Base-by-base conservation (phyloP, 2,113 vertebrate species). In the Paraplagusia blochii region DNA sequence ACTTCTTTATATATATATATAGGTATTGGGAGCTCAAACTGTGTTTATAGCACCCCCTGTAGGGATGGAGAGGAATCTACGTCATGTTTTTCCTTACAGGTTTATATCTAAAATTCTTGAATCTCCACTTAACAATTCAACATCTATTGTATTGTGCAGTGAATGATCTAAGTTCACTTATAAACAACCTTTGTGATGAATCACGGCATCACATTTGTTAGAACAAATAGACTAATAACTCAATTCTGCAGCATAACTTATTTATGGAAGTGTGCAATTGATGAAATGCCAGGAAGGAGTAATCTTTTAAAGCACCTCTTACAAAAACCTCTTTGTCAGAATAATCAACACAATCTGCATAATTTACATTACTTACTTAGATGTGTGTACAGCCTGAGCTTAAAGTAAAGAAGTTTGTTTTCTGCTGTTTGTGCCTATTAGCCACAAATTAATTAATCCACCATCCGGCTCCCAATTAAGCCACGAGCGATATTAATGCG, bases 361-460 rank as follows among this genome's bases (percentile, higher is more conserved):
- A 91, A 92, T 92, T 91, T 88, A 89, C 89, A 86, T 80, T 88
- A 81, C 79, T 91, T 90, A 87, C 88, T 90, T 88, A 90, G 88
- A 88, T 85, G 83, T 76, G 80, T 80, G 80, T 77, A 82, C 71
- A 80, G 79, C 81, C 81, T 53, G 70, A 79, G 84, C 75, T 84
- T 88, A 90, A 89, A 89, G 90, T 90, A 92, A 91, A 91, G 90
- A 91, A 88, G 90, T 90, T 90, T 90, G 88, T 91, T 92, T 92
- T 91, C 81, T 85, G 73, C 40, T 91, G 88, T 92, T 90, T 89
- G 87, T 91, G 90, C 90, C 88, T 92, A 90, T 92, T 92, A 92
- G 90, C 89, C 87, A 90, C 88, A 91, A 88, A 90, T 90, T 90
- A 91, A 92, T 92, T 78, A 90, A 90, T 89, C 76, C 69, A 73